These are phyloP conservation scores for Labeo catla DNA, from an alignment of 2,113 vertebrate species.

Conservation along the genomic window DNA sequence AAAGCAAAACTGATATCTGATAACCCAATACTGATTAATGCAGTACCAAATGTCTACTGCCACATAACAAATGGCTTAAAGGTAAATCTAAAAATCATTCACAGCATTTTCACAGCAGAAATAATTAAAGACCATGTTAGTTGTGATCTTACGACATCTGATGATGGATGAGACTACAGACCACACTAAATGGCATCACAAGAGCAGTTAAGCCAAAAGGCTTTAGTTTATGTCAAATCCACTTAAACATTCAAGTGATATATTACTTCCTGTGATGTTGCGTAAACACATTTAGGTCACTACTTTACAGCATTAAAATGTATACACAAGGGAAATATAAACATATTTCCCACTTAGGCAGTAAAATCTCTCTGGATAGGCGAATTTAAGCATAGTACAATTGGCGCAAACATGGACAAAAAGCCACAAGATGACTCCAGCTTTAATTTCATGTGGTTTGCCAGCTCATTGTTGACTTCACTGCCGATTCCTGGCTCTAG, in stretches of 20 bases:
- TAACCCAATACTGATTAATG: background rate
- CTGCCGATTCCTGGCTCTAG: background rate
- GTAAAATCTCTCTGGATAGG: background rate
- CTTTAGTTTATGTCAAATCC: background rate
- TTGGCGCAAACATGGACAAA: background rate
- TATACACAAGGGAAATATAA: background rate
- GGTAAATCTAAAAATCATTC: background rate
- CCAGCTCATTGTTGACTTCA: conserved; percentile 1
- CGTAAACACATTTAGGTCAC: background rate
- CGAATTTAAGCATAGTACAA: background rate
- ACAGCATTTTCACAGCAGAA: background rate
- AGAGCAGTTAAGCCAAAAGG: background rate
- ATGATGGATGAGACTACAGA: background rate
- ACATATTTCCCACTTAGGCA: background rate
- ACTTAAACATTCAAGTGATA: background rate
- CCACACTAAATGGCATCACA: background rate
- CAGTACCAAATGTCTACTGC: background rate
- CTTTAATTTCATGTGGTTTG: conserved; percentile 1
- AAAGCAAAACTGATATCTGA: background rate
- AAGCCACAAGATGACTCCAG: background rate
- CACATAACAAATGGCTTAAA: background rate
- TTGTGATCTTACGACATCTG: background rate
- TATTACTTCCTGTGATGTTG: background rate
- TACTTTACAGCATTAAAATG: background rate
- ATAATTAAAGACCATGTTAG: background rate